phyloP scores from a whole-genome alignment of 2,888 invertebrate genomes.

The Spilarctia lutea region DNA sequence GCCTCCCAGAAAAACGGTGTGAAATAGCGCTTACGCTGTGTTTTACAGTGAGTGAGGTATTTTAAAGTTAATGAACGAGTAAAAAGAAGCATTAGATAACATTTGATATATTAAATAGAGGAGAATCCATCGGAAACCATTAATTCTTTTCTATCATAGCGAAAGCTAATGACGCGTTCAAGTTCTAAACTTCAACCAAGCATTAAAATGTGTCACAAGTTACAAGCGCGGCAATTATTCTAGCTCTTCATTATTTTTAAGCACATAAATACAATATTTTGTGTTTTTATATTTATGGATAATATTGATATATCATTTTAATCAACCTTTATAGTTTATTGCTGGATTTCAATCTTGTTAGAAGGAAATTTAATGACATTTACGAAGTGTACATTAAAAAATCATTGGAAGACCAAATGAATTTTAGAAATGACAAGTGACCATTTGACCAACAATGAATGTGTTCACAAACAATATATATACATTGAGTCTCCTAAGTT shows the following conservation, averaged over 20 bases:
- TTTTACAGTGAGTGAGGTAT: not conserved
- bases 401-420: no score
- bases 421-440: no score
- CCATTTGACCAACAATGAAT: no score
- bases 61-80: conserved; percentile 1
- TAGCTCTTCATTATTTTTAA: not conserved
- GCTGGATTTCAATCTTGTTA: no score
- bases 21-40: no score
- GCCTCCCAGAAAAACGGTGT: no score
- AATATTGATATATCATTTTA: no score
- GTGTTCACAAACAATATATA: no score
- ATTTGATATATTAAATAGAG: conserved; percentile 39
- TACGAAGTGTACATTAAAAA: not conserved
- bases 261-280: not conserved
- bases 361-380: no score
- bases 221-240: conserved; percentile 22
- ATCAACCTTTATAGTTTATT: no score
- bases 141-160: conserved; percentile 68
- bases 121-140: conserved; percentile 51
- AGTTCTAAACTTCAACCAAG: conserved; percentile 72
- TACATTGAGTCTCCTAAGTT: not conserved
- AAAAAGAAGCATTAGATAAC: conserved; percentile 9
- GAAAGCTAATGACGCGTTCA: conserved; percentile 74
- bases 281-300: no score
- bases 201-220: conserved; percentile 54